phyloP scores from a whole-genome alignment of 2,113 vertebrate species.

The Marcusenius ussheri region DNA sequence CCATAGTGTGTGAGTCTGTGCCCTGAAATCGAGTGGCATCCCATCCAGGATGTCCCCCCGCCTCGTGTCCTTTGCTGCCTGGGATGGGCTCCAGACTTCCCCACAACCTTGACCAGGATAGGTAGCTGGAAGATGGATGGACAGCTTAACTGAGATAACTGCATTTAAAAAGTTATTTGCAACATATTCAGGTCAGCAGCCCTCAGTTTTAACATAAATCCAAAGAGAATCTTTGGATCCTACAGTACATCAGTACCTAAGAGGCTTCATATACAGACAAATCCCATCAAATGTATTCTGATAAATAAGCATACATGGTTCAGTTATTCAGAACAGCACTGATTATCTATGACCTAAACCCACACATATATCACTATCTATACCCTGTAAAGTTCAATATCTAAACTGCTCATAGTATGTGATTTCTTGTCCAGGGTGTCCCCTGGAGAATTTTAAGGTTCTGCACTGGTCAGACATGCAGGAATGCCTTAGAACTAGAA shows the following conservation, averaged over 20 bases:
- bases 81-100: not conserved
- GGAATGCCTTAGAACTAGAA: not conserved
- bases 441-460: not conserved
- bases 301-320: not conserved
- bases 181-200: not conserved
- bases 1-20: not conserved
- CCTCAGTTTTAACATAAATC: not conserved
- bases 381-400: not conserved
- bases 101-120: not conserved
- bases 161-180: not conserved
- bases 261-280: not conserved
- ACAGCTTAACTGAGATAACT: not conserved
- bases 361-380: not conserved
- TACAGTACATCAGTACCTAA: not conserved
- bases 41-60: not conserved
- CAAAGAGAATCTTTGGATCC: not conserved
- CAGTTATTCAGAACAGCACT: not conserved
- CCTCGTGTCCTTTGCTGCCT: not conserved
- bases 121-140: not conserved
- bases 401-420: not conserved
- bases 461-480: not conserved
- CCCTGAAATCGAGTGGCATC: not conserved
- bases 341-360: not conserved
- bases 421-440: not conserved
- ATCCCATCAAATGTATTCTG: not conserved